These are phyloP conservation scores for Apomyelois bistriatella DNA, from an alignment of 2,888 invertebrate genomes.

Conservation along the genomic window DNA sequence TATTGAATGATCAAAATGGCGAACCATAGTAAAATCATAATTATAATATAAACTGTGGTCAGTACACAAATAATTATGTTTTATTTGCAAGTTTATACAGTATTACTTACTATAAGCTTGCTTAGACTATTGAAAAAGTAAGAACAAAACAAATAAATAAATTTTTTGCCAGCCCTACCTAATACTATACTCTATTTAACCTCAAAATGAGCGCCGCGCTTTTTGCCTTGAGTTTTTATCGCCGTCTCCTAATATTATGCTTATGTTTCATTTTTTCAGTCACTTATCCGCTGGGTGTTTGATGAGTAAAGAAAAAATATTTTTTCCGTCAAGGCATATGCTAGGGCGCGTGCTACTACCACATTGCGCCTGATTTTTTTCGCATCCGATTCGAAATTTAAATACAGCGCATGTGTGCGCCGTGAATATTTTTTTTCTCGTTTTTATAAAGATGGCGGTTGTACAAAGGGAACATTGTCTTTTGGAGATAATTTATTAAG, in stretches of 20 bases:
- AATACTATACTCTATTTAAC: conserved; percentile 63
- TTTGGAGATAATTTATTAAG: not conserved
- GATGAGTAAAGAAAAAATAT: conserved; percentile 60
- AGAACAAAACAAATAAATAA: not conserved
- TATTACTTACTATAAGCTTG: no score
- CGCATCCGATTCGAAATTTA: conserved; percentile 75
- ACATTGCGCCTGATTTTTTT: conserved; percentile 75
- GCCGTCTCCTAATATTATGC: conserved; percentile 73
- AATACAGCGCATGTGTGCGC: conserved; percentile 67
- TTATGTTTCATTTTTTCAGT: conserved; percentile 74
- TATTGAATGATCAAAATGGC: no score
- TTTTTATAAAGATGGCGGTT: conserved; percentile 42
- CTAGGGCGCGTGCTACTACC: conserved; percentile 67
- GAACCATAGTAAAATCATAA: no score
- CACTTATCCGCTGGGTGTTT: conserved; percentile 66
- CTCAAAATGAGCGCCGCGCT: conserved; percentile 52
- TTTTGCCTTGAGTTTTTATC: conserved; percentile 53
- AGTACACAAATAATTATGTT: no score
- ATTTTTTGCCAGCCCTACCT: conserved; percentile 31
- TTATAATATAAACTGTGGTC: no score
- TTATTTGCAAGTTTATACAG: no score
- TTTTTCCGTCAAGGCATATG: conserved; percentile 59
- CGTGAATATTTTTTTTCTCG: conserved; percentile 47
- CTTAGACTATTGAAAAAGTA: no score
- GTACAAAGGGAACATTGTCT: conserved; percentile 16